phyloP scores from a whole-genome alignment of 92 coral and sea anemone genomes.

The Porites rus region DNA sequence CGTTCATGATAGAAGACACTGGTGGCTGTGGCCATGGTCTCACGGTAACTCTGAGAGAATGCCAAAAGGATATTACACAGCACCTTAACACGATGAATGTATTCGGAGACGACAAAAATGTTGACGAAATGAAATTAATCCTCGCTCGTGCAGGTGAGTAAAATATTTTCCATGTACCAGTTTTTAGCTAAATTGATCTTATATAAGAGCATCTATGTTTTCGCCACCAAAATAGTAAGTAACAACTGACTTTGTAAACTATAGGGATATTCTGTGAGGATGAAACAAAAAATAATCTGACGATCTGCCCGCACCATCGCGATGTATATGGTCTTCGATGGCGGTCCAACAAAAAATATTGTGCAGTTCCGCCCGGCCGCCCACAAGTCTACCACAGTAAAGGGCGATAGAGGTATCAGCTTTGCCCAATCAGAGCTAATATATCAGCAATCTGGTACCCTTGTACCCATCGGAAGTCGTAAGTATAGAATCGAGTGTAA shows the following conservation, averaged over 20 bases:
- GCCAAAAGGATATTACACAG: slow-evolving; percentile 46
- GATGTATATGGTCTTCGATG: slow-evolving; percentile 48
- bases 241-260: slow-evolving; percentile 2
- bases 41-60: slow-evolving; percentile 35
- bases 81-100: slow-evolving; percentile 29
- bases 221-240: neutral
- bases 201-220: slow-evolving; percentile 4
- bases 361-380: slow-evolving; percentile 36
- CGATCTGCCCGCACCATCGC: slow-evolving; percentile 40
- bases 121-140: slow-evolving; percentile 34
- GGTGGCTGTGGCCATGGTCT: slow-evolving; percentile 10
- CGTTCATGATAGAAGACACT: slow-evolving; percentile 18
- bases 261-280: slow-evolving; percentile 34
- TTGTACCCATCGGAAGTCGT: slow-evolving; percentile 58
- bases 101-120: slow-evolving; percentile 33
- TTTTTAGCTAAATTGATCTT: neutral
- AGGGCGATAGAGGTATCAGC: slow-evolving; percentile 55
- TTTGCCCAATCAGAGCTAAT: slow-evolving; percentile 30
- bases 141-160: slow-evolving; percentile 46
- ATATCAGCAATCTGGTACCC: slow-evolving; percentile 19
- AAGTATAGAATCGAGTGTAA: slow-evolving; percentile 25
- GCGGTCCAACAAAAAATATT: slow-evolving; percentile 28
- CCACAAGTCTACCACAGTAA: slow-evolving; percentile 34
- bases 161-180: neutral
- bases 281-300: slow-evolving; percentile 16